Base-by-base conservation (phyloP, 2,113 vertebrate species). In the Pomatostomus ruficeps region DNA sequence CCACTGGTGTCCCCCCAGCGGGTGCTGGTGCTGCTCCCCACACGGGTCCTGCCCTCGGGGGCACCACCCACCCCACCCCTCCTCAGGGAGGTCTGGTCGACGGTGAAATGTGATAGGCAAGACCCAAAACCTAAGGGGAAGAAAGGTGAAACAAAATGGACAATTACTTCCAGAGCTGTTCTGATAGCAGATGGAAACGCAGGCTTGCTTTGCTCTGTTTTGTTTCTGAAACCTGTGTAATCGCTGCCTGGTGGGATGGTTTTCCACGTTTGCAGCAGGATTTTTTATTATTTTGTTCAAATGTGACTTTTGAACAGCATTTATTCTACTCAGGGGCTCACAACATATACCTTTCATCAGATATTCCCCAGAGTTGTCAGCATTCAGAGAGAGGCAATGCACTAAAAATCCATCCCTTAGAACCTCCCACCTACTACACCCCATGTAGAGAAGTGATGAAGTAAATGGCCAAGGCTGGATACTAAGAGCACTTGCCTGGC, bases 21-120 rank as follows among this genome's bases (percentile, higher is more conserved):
- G 3, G 17, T 6, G 38, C 74, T 35, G 36, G 4, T 45, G 68
- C 59, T 21, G 1, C 24, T 35, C 24, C 82, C 63, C 77, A 25
- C 1, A 2, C 0, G 0, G 24, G 20, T 63, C 35, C 75, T 62
- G n/a, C 16, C 24, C 49, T 45, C 24, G 1, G n/a, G 49, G 46
- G 6, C 57, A 38, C 48, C 63, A 38, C 51, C 35, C 21, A 13
- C 23, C 21, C 42, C 24, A 2, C 5, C 63, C 33, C 46, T 49
- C 71, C 61, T 66, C 52, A 35, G 15, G 17, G 38, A 71, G 45
- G 11, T 49, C 62, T 85, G 74, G 11, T 49, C 23, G 7, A 12
- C 3, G 36, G 18, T 43, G 72, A 82, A 75, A 62, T 21, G 46
- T 38, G 63, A 45, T 48, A 55, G 38, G 25, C 33, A 43, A 66